These are phyloP conservation scores for Tapirus terrestris DNA, from an alignment of 2,113 vertebrate genomes.

Conservation along the genomic window DNA sequence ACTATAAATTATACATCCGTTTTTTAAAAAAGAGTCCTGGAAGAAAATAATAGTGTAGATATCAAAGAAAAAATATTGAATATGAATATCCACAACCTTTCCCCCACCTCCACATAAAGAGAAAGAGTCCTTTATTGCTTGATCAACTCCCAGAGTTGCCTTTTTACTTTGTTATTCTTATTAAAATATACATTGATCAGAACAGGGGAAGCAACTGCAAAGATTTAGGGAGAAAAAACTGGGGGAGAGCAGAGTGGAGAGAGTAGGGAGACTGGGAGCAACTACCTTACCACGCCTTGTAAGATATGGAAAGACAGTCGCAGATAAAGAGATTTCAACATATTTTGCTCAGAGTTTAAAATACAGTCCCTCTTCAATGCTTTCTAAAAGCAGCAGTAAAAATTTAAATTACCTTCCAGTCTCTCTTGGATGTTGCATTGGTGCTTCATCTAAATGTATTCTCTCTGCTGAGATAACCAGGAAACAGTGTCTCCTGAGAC, in stretches of 20 bases:
- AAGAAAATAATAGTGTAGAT: not conserved
- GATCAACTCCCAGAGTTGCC: not conserved
- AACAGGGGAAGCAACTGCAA: not conserved
- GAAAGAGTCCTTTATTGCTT: not conserved
- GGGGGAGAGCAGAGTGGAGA: not conserved
- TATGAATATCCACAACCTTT: not conserved
- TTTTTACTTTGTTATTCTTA: not conserved
- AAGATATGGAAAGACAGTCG: not conserved
- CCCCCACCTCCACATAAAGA: not conserved
- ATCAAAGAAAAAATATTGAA: not conserved
- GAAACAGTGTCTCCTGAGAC: not conserved
- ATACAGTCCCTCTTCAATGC: not conserved
- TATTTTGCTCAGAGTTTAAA: not conserved
- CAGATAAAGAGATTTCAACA: constrained; percentile 19
- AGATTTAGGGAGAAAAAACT: not conserved
- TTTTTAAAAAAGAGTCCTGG: not conserved
- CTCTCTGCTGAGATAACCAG: not conserved
- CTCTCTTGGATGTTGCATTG: not conserved
- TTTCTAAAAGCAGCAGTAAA: constrained; percentile 37
- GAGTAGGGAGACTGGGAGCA: not conserved
- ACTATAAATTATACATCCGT: not conserved
- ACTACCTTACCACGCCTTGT: not conserved
- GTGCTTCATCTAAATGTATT: not conserved
- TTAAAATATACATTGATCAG: not conserved
- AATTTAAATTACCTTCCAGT: constrained; percentile 51